phyloP scores from a whole-genome alignment of 2,113 vertebrate species.

The Leucoraja erinaceus region DNA sequence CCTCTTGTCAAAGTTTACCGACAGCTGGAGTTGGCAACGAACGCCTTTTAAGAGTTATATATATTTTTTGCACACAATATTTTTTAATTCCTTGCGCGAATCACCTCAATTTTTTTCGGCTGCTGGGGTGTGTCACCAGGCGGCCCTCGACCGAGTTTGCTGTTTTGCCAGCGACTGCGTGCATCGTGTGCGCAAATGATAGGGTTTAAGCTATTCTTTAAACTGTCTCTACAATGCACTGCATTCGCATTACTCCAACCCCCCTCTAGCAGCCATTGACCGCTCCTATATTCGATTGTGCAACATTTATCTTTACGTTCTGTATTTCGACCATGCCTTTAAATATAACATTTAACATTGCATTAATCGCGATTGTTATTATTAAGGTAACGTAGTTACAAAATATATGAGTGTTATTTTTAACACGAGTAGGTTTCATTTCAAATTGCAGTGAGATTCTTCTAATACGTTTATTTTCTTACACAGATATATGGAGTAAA shows the following conservation, averaged over 20 bases:
- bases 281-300: not conserved
- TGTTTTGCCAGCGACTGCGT: conserved; percentile 44
- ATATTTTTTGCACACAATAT: conserved; percentile 30
- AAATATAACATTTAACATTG: not conserved
- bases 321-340: not conserved
- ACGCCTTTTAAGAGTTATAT: conserved; percentile 32
- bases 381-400: not conserved
- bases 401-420: not conserved
- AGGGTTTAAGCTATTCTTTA: conserved; percentile 26
- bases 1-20: conserved; percentile 43
- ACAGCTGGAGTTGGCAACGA: conserved; percentile 43
- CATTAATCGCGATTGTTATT: too few species aligned
- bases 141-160: conserved; percentile 42
- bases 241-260: not conserved
- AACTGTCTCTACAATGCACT: not conserved
- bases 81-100: conserved; percentile 47
- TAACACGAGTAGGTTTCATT: not conserved
- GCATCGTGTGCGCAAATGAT: conserved; percentile 44
- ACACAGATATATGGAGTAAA: not conserved
- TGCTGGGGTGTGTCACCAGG: conserved; percentile 48
- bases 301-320: not conserved
- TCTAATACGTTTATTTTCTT: not conserved
- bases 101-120: conserved; percentile 48
- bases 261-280: not conserved
- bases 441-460: not conserved